Evolutionary conservation across 2,888 invertebrate species (phyloP).

Genomic region (Rhingia rostrata): DNA sequence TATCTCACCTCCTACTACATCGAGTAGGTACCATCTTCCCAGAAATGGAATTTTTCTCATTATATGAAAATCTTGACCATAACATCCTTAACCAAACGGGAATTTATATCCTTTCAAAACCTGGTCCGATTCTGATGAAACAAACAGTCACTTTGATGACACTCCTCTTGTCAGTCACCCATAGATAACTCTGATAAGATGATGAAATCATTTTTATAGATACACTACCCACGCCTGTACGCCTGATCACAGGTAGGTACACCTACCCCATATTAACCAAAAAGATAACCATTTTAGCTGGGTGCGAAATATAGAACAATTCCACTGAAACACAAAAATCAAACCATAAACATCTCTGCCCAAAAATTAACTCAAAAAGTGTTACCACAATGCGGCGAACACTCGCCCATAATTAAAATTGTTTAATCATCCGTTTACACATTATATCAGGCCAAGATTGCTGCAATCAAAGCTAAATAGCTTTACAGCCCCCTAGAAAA

Average conservation of each 20-base stretch:
- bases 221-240: conserved; percentile 17
- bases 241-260: not conserved
- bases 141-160: not conserved
- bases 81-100: no score
- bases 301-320: conserved; percentile 50
- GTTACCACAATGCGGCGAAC: conserved; percentile 21
- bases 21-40: no score
- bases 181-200: conserved; percentile 48
- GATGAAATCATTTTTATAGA: conserved; percentile 65
- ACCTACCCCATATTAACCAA: not conserved
- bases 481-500: conserved; percentile 44
- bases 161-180: not conserved
- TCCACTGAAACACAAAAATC: conserved; percentile 16
- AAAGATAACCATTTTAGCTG: conserved; percentile 29
- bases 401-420: conserved; percentile 70
- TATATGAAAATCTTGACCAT: no score
- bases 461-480: conserved; percentile 68
- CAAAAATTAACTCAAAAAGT: conserved; percentile 17
- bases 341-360: conserved; percentile 45
- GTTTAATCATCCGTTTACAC: conserved; percentile 72
- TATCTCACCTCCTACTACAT: no score
- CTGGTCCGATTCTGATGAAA: no score
- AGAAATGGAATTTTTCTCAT: no score
- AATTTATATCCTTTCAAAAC: no score
- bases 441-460: conserved; percentile 53